Base-by-base conservation (phyloP, 1,140 invertebrate genomes). In the Orius laevigatus region DNA sequence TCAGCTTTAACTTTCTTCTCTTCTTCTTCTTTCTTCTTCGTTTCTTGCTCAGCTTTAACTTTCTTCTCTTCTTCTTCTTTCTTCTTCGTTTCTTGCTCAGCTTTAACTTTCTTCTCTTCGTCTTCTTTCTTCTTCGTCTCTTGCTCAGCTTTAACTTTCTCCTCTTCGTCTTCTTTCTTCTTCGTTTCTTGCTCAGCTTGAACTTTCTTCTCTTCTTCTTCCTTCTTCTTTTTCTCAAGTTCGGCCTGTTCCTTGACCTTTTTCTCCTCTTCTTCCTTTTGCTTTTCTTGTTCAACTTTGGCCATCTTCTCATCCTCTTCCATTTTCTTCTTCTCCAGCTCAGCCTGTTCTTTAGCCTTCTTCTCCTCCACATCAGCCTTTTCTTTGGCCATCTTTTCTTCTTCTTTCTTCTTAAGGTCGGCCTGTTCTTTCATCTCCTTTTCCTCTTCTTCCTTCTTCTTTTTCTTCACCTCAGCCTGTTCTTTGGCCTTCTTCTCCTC, bases 251-350 rank as follows among this genome's bases (percentile, higher is more conserved):
- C 52, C 53, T 18, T 52, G 48, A 35, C 47, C 52, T 51, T 55
- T 51, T 32, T 57, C 45, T 53, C 57, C 40, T 36, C 53, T 51
- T 51, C 53, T 49, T 40, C 56, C 48, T 54, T 60, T 46, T 42
- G 50, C 49, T 49, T 53, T 53, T 51, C 54, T 44, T 57, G 54
- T 49, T 54, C 51, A 54, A 59, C 49, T 51, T 56, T 55, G 40
- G 39, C 48, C 48, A 40, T 46, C 48, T 41, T 46, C 58, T 45
- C 41, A 51, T 60, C 51, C 20, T 50, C 48, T 48, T 53, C 39
- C 18, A 41, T 52, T 48, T 53, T 51, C 48, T 57, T 53, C 51
- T 63, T 48, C 20, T 50, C 54, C 51, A 47, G 53, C 42, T 46
- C 49, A 19, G 34, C 34, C 12, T 56, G 41, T 51, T 56, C 54